A percentile compares a stretch with the other conserved stretches of the same genome.
Evolutionary conservation across 1,140 invertebrate species (phyloP).

Genomic region (Brachionus manjavacas): DNA sequence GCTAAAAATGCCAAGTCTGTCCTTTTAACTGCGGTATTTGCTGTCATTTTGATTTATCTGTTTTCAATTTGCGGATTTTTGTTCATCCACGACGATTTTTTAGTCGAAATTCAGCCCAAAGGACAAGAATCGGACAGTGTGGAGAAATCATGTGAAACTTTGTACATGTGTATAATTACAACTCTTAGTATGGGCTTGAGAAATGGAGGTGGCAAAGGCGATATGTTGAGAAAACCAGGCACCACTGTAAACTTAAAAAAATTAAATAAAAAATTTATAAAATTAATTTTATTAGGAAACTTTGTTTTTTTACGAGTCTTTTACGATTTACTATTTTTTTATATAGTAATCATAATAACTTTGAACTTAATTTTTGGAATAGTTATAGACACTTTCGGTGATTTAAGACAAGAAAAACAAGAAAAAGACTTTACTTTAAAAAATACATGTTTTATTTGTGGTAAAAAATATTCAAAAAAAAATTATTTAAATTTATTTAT

Average conservation of each 20-base stretch:
- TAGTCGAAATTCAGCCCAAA: slow-evolving; percentile 62
- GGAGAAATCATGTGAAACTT: slow-evolving; percentile 87
- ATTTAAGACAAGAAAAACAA: slow-evolving; percentile 96
- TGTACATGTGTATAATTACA: slow-evolving; percentile 98
- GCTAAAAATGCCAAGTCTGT: slow-evolving; percentile 96
- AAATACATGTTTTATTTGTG: slow-evolving; percentile 98
- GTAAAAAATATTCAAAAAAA: slow-evolving; percentile 59
- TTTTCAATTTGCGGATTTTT: slow-evolving; percentile 97
- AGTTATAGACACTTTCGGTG: slow-evolving; percentile 99
- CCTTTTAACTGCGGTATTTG: slow-evolving; percentile 88
- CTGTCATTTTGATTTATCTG: slow-evolving; percentile 93
- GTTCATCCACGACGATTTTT: slow-evolving; percentile 95
- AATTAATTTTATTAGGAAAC: slow-evolving; percentile 68
- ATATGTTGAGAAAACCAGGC: slow-evolving; percentile 86
- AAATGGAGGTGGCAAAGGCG: slow-evolving; percentile 96
- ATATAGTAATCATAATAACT: slow-evolving; percentile 98
- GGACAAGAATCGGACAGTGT: slow-evolving; percentile 61
- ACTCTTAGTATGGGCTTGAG: slow-evolving; percentile 92
- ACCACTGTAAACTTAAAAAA: slow-evolving; percentile 67
- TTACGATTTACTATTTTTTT: slow-evolving; percentile 97
- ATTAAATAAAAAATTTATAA: slow-evolving; percentile 47
- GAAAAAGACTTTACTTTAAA: slow-evolving; percentile 94
- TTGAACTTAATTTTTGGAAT: slow-evolving; percentile 99
- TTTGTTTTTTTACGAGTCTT: slow-evolving; percentile 81
- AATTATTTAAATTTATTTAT: too few relatives aligned